Percentiles rank a stretch among this genome's conserved stretches.
These are phyloP conservation scores for Caradrina kadenii DNA, from an alignment of 2,888 invertebrate species.

Conservation along the genomic window DNA sequence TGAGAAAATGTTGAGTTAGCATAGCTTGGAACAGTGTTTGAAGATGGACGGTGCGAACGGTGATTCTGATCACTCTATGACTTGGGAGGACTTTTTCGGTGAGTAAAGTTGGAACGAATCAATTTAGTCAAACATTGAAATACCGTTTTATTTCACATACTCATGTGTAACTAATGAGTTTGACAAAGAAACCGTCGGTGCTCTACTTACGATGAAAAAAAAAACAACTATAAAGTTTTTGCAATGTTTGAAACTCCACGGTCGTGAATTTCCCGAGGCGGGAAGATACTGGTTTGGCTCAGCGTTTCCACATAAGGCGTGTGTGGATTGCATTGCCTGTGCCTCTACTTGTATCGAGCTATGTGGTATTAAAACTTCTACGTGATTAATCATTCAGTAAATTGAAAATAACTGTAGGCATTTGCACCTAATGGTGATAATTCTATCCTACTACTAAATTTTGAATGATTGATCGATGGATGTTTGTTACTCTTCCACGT, in stretches of 20 bases:
- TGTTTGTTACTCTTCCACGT: too few species aligned
- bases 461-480: too few species aligned
- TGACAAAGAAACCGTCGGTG: constrained; percentile 27
- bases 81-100: constrained; percentile 94
- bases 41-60: constrained; percentile 89
- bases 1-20: constrained; percentile 73
- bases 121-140: constrained; percentile 8
- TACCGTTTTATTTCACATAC: constrained; percentile 10
- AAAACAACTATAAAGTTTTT: constrained; percentile 27
- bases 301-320: constrained; percentile 81
- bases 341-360: constrained; percentile 65
- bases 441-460: constrained; percentile 31
- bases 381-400: constrained; percentile 74
- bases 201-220: constrained; percentile 28
- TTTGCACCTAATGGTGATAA: constrained; percentile 18
- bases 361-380: constrained; percentile 66
- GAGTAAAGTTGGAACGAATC: constrained; percentile 71
- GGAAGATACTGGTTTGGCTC: constrained; percentile 79
- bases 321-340: constrained; percentile 68
- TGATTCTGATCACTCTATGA: constrained; percentile 93
- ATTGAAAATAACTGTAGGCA: constrained; percentile 44
- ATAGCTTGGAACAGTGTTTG: constrained; percentile 72
- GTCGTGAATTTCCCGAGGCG: constrained; percentile 76
- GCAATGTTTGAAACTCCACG: constrained; percentile 44
- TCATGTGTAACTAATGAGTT: background rate